phyloP scores from a whole-genome alignment of 2,113 vertebrate species.

The Himantopus leucocephalus region DNA sequence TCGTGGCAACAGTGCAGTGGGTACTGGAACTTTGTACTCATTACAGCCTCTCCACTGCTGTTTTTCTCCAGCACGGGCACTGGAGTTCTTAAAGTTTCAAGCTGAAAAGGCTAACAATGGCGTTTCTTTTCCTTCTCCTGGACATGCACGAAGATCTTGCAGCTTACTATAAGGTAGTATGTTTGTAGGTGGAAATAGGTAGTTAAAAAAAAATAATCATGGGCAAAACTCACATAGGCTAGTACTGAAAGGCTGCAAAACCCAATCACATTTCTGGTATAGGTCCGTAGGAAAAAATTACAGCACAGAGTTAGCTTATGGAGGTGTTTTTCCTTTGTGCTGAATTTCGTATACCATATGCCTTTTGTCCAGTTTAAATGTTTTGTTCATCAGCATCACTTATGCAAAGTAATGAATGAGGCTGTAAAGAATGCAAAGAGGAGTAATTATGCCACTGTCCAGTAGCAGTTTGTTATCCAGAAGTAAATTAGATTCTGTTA shows the following conservation, averaged over 20 bases:
- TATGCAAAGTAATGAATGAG: background rate
- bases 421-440: background rate
- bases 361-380: background rate
- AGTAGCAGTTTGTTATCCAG: background rate
- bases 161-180: background rate
- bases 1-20: background rate
- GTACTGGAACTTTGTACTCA: background rate
- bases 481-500: background rate
- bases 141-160: rapidly evolving
- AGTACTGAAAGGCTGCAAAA: background rate
- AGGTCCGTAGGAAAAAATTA: background rate
- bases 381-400: background rate
- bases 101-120: background rate
- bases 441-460: background rate
- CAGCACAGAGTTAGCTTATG: background rate
- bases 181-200: background rate
- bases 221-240: background rate
- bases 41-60: background rate
- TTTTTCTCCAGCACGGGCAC: background rate
- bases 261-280: background rate
- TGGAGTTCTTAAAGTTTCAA: background rate
- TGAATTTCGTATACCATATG: background rate
- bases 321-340: background rate
- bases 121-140: background rate
- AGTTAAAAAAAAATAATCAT: background rate